Evolutionary conservation across 2,797 vertebrate genomes (phyloP).

Genomic region (Crypturellus tataupa): DNA sequence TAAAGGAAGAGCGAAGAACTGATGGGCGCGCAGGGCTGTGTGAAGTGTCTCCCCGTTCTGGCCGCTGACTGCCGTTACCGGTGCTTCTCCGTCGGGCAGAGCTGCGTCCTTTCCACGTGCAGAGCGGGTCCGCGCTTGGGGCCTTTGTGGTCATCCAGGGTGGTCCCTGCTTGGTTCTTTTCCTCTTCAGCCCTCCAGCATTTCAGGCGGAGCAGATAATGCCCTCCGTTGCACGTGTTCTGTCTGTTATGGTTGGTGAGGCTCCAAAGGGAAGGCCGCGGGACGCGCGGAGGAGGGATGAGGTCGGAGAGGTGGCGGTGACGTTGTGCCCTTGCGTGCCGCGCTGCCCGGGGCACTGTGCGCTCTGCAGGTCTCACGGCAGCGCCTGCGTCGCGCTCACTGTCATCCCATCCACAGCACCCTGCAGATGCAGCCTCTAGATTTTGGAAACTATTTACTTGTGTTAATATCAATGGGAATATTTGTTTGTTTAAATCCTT

Average conservation of each 20-base stretch:
- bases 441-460: background rate
- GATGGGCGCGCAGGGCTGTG: background rate
- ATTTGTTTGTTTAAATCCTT: background rate
- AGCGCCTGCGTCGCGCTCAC: background rate
- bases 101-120: background rate
- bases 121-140: background rate
- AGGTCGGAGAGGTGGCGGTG: background rate
- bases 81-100: background rate
- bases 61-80: background rate
- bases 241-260: background rate
- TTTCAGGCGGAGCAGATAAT: background rate
- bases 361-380: background rate
- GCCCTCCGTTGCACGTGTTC: background rate
- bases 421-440: background rate
- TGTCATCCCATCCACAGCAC: background rate
- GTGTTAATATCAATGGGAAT: background rate
- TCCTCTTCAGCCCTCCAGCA: background rate
- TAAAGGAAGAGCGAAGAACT: background rate
- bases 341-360: rapidly evolving
- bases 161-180: background rate
- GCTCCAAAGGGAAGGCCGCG: background rate
- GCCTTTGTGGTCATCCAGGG: background rate
- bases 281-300: background rate
- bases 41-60: background rate
- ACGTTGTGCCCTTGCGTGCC: background rate